Base-by-base conservation (phyloP, 2,888 invertebrate genomes). In the Cheilosia urbana region DNA sequence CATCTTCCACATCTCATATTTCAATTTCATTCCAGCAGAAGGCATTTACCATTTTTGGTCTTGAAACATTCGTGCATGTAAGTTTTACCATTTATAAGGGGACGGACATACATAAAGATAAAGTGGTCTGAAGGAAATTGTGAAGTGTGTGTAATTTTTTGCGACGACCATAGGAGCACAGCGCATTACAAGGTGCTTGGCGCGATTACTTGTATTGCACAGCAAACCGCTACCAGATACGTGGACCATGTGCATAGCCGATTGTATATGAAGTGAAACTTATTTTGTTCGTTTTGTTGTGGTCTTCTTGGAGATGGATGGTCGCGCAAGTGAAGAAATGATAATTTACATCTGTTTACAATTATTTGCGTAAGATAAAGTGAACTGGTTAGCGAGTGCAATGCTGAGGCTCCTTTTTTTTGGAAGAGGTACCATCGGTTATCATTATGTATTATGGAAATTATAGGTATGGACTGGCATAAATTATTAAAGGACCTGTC, bases 131-230 rank as follows among this genome's bases (percentile, higher is more conserved):
- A 53, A 51, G 55, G 40, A 63, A 66, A 37, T 40, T 71, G 63
- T 77, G 71, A 77, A 77, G 82, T 82, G 77, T 82, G 77, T 72
- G 82, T 82, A 65, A 77, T 82, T 82, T 77, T 37, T 82, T 66
- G 45, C 63, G 58, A 49, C 42, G 42, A 71, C 34, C 34, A 49
- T 51, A 55, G 40, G 49, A 60, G 27, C 57, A 69, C 15, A 45
- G 30, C 34, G 57, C 57, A 47, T n/a, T 51, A 51, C 49, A 40
- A 66, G 58, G 65, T 58, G 57, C 13, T 40, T 17, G 24, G 7
- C 55, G 51, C 53, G 21, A 24, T 30, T 57, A 57, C 66, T 66
- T 3, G 53, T 68, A 68, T 45, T 53, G 66, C 53, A 40, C 34
- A 45, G 53, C 9, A 55, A 60, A 51, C 42, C 51, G 11, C 37